phyloP scores from a whole-genome alignment of 37 sponge, comb jelly and placozoan species.

The Haliclona indistincta region DNA sequence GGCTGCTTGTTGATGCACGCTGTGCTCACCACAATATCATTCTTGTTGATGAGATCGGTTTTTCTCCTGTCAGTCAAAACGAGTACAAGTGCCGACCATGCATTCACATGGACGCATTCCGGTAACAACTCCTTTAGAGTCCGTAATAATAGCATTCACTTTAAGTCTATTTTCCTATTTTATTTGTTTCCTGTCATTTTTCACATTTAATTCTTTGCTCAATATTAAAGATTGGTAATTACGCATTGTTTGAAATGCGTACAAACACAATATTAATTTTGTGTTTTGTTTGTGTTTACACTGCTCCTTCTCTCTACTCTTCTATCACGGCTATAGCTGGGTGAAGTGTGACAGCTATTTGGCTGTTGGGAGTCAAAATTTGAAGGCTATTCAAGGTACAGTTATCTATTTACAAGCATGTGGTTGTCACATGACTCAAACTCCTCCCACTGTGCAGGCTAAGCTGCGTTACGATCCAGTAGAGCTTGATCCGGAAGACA shows the following conservation, averaged over 20 bases:
- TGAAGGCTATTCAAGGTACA: conserved; percentile 95
- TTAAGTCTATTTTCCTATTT: neutral
- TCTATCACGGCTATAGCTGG: conserved; percentile 64
- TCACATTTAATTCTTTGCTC: too few species aligned
- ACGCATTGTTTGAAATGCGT: too few species aligned
- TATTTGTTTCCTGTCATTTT: neutral
- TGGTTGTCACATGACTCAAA: too few species aligned
- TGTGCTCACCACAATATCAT: conserved; percentile 61
- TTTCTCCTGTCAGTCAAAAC: conserved; percentile 78
- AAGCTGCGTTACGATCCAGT: conserved; percentile 98
- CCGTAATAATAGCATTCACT: neutral
- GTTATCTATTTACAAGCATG: too few species aligned
- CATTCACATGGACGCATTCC: conserved; percentile 95
- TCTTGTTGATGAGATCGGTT: conserved; percentile 87
- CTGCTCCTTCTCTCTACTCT: neutral
- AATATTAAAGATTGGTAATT: too few species aligned
- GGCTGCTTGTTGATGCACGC: conserved; percentile 93
- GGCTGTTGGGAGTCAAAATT: conserved; percentile 97
- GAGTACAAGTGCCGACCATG: conserved; percentile 93
- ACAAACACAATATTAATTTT: too few species aligned
- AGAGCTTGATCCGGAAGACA: conserved; percentile 98
- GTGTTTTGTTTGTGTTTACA: neutral
- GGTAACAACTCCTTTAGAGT: conserved; percentile 20
- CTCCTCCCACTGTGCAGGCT: too few species aligned
- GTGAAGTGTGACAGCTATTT: conserved; percentile 99